Evolutionary conservation across 1,140 invertebrate species (phyloP).

Genomic region (Ostrea denselamellosa): DNA sequence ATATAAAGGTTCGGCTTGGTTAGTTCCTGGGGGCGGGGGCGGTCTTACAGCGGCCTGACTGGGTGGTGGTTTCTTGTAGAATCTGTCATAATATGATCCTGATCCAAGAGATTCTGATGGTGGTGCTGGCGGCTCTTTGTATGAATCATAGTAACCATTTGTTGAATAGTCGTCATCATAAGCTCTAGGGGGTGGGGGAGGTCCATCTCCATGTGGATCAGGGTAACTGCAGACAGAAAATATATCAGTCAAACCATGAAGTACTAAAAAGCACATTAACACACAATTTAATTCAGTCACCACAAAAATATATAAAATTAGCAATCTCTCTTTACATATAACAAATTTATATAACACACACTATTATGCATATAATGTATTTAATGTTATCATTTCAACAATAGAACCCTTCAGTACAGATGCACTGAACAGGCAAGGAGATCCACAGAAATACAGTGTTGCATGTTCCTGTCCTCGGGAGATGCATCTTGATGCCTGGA

Average conservation of each 20-base stretch:
- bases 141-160: conserved; percentile 43
- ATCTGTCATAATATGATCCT: conserved; percentile 60
- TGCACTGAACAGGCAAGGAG: conserved; percentile 28
- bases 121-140: not conserved
- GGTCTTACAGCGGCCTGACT: not conserved
- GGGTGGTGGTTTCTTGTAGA: conserved; percentile 58
- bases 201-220: conserved; percentile 19
- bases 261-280: not conserved
- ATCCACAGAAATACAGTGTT: conserved; percentile 9
- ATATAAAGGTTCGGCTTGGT: conserved; percentile 38
- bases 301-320: not conserved
- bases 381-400: conserved; percentile 8
- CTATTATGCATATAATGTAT: not conserved
- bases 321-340: not conserved
- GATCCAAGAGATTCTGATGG: conserved; percentile 42
- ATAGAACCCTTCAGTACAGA: conserved; percentile 37
- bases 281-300: not conserved
- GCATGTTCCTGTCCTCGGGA: not conserved
- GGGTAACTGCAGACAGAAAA: conserved; percentile 40
- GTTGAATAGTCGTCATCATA: conserved; percentile 39
- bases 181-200: conserved; percentile 17
- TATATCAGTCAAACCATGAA: conserved; percentile 10
- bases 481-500: not conserved
- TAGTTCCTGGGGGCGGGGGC: conserved; percentile 24
- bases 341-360: conserved; percentile 15